phyloP scores from a whole-genome alignment of 2,797 vertebrate genomes.

The Enteromius unitaeniatus region DNA sequence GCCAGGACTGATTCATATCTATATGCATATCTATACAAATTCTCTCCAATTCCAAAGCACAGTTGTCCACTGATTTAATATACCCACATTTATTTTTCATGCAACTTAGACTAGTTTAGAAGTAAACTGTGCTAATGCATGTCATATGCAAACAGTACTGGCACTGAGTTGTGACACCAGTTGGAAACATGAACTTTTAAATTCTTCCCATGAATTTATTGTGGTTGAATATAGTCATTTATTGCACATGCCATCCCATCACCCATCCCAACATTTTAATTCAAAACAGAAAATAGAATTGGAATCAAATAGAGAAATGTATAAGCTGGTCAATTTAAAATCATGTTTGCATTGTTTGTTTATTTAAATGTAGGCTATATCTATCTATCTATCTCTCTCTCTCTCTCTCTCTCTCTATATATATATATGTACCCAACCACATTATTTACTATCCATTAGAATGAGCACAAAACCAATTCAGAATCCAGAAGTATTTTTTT shows the following conservation, averaged over 20 bases:
- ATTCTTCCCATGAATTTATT: neutral
- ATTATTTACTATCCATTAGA: neutral
- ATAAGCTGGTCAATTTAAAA: neutral
- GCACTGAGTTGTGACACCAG: neutral
- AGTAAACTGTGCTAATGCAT: neutral
- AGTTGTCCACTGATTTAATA: neutral
- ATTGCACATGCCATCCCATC: neutral
- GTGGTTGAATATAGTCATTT: neutral
- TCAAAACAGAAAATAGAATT: neutral
- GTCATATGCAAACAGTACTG: neutral
- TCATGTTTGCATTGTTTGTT: neutral
- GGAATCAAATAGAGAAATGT: neutral
- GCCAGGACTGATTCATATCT: neutral
- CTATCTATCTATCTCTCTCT: too few relatives aligned
- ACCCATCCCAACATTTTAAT: neutral
- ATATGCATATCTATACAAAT: neutral
- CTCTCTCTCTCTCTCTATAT: too few relatives aligned
- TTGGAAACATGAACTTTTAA: neutral
- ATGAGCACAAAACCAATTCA: neutral
- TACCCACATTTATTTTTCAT: neutral
- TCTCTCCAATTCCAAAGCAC: neutral
- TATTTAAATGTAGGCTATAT: neutral
- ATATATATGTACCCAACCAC: neutral
- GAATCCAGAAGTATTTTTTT: neutral
- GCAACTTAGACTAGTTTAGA: neutral